phyloP scores from a whole-genome alignment of 2,797 vertebrate species.

The Cetoscarus ocellatus region DNA sequence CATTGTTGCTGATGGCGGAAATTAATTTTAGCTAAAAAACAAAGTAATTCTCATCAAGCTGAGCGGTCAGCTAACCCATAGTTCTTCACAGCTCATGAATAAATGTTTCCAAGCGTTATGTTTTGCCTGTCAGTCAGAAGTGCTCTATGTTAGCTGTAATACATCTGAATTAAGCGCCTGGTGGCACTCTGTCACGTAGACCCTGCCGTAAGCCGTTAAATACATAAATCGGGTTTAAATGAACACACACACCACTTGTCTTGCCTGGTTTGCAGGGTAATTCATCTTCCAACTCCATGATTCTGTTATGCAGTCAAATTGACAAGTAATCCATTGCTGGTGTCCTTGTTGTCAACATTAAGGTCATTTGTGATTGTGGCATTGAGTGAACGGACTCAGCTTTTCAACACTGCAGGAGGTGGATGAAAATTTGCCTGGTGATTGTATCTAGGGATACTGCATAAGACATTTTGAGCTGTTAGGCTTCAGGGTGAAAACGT shows the following conservation, averaged over 20 bases:
- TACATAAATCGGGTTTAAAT: constrained; percentile 88
- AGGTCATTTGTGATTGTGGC: constrained; percentile 85
- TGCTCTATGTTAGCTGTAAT: constrained; percentile 71
- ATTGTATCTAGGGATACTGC: constrained; percentile 50
- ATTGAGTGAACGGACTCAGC: constrained; percentile 74
- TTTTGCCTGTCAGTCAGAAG: constrained; percentile 73
- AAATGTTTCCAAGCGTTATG: constrained; percentile 71
- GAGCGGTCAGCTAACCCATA: constrained; percentile 41
- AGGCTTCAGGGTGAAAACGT: constrained; percentile 16
- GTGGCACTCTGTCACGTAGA: constrained; percentile 76
- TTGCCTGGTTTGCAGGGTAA: constrained; percentile 83
- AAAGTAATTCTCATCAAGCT: constrained; percentile 50
- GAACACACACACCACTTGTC: constrained; percentile 89
- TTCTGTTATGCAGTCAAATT: constrained; percentile 89
- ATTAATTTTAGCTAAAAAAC: constrained; percentile 55
- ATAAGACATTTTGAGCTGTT: constrained; percentile 42
- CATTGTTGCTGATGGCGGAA: constrained; percentile 52
- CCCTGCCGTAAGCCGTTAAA: constrained; percentile 80
- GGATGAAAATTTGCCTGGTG: constrained; percentile 51
- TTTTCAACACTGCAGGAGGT: constrained; percentile 57
- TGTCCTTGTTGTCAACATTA: constrained; percentile 87
- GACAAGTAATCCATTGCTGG: constrained; percentile 87
- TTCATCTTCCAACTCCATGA: constrained; percentile 87
- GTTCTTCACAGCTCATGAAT: constrained; percentile 52
- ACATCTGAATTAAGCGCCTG: constrained; percentile 82